Evolutionary conservation across 2,797 vertebrate species (phyloP), one percentile per base, ranked within the genome.

Genomic region (Phrynocephalus vlangalii): DNA sequence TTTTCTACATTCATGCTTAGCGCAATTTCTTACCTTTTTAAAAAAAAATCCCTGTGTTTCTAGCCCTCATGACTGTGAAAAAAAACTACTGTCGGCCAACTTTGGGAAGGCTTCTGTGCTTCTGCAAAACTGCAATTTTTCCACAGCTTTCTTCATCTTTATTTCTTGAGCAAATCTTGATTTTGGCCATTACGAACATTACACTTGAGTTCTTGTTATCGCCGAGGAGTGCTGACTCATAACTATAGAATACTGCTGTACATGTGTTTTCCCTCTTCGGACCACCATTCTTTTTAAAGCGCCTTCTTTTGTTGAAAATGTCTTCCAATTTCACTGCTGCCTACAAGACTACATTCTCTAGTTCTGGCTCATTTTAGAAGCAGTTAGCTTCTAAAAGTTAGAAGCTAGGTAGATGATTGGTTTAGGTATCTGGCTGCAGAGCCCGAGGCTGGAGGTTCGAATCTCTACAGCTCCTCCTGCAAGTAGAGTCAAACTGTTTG

Each of bases 321-420:
- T 15, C 68, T 72, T 2, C 22, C 11, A 16, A 15, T 20, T 48
- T 33, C 52, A 33, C 33, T n/a, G 52, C 76, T 3, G 22, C 20
- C 63, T 68, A 76, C 30, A 66, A 67, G 24, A 24, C 68, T 70
- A 70, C 26, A 44, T 11, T 76, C 1, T 70, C 52, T 71, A 83
- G 44, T 79, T 87, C 82, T 77, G 60, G 44, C n/a, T 52, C 33
- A 22, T 2, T 66, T 82, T 63, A 52, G 50, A 83, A 83, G 63
- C 48, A 11, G 63, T 63, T 56, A 56, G 9, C 52, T 56, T 44
- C 38, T 44, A 44, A 44, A 44, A 44, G 38, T 44, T 44, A 44
- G 38, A 44, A 13, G 9, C 52, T 56, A 7, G 52, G 13, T 56
- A 56, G 52, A 11, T 56, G 52, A 56, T 13, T 56, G 52, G 52